These are phyloP conservation scores for Teinopalpus imperialis DNA, from an alignment of 2,888 invertebrate species.

Conservation along the genomic window DNA sequence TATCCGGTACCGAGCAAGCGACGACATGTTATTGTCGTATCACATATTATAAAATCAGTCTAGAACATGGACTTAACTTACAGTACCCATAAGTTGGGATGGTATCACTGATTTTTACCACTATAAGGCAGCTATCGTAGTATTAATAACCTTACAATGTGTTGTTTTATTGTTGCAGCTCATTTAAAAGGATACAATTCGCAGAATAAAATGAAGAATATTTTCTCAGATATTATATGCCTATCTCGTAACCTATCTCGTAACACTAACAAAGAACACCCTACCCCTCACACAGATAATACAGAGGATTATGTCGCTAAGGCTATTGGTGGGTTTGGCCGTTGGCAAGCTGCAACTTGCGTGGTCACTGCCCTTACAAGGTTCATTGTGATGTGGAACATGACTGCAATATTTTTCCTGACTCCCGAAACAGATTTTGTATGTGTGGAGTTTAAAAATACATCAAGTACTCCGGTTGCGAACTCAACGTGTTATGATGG, in stretches of 20 bases:
- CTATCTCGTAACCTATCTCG: conserved; percentile 10
- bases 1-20: no score
- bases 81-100: no score
- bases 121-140: no score
- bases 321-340: conserved; percentile 51
- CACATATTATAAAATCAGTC: no score
- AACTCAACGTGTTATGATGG: conserved; percentile 49
- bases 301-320: conserved; percentile 53
- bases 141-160: no score
- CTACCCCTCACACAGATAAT: conserved; percentile 21
- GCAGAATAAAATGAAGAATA: conserved; percentile 22
- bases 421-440: conserved; percentile 47
- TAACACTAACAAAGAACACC: conserved; percentile 14
- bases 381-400: conserved; percentile 45
- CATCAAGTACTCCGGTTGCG: conserved; percentile 32
- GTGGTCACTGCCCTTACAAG: conserved; percentile 36
- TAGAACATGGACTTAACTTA: no score
- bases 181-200: no score
- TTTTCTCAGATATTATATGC: background rate
- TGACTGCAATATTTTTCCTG: conserved; percentile 46
- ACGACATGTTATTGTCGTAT: no score
- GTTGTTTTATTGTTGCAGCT: no score
- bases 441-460: conserved; percentile 41
- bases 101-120: no score
- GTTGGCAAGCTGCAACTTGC: conserved; percentile 45